Evolutionary conservation across 23 tunicate species (phyloP).

Genomic region (Botrylloides violaceus): DNA sequence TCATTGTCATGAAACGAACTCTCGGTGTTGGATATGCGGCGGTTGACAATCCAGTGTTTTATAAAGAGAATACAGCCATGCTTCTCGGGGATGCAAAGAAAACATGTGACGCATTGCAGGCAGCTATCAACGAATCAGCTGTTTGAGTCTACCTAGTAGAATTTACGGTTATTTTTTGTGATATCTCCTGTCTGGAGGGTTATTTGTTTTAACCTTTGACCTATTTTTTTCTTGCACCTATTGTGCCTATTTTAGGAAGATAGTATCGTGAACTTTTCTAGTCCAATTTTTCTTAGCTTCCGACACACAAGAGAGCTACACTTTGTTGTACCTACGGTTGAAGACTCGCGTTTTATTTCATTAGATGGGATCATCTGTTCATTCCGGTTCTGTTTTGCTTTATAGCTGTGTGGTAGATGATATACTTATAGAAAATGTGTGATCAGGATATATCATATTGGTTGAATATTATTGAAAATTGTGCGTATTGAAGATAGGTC

Average conservation of each 20-base stretch:
- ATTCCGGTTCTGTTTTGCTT: too few species aligned
- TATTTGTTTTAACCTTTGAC: neutral
- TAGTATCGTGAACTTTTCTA: too few species aligned
- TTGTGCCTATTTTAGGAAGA: neutral
- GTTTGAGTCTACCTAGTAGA: slow-evolving; percentile 8
- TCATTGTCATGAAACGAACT: slow-evolving; percentile 92
- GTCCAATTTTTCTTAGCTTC: too few species aligned
- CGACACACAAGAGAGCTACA: too few species aligned
- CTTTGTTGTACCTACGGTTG: too few species aligned
- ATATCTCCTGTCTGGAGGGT: neutral
- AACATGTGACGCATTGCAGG: slow-evolving; percentile 61
- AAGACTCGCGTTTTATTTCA: too few species aligned
- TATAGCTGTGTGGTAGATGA: too few species aligned
- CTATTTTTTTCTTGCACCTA: neutral
- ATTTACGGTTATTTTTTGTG: neutral
- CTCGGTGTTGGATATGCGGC: slow-evolving; percentile 96
- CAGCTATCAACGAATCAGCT: slow-evolving; percentile 31
- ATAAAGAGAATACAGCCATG: slow-evolving; percentile 88
- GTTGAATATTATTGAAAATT: too few species aligned
- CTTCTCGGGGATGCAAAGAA: slow-evolving; percentile 86
- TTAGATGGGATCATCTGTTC: too few species aligned
- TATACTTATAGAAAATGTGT: too few species aligned
- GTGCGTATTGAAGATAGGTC: too few species aligned
- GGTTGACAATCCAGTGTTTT: slow-evolving; percentile 93
- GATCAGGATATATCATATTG: too few species aligned